Conservation (phyloP, 1,140 invertebrate species). For the Euwallacea fornicatus region DNA sequence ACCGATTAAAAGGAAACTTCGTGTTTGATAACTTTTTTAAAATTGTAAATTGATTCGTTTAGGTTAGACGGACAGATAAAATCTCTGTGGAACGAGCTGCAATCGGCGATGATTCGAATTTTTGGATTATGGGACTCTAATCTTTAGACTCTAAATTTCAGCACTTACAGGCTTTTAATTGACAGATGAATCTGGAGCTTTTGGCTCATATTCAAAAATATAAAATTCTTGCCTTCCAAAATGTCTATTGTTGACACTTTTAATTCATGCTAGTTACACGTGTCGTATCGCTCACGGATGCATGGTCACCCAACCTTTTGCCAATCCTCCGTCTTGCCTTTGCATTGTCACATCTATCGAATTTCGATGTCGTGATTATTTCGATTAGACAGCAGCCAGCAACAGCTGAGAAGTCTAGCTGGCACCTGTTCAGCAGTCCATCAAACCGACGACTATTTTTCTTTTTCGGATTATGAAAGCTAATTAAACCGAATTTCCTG, state of each 20-base stretch:
- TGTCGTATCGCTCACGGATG: conserved; percentile 5
- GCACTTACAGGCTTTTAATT: too few relatives aligned
- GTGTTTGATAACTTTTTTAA: too few relatives aligned
- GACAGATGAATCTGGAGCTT: too few relatives aligned
- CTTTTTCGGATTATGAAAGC: conserved; percentile 40
- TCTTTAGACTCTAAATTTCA: too few relatives aligned
- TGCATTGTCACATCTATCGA: conserved; percentile 24
- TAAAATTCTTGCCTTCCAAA: background rate
- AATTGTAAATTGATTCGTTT: too few relatives aligned
- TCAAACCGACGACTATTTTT: conserved; percentile 34
- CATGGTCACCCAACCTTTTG: background rate
- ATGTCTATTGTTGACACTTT: too few relatives aligned
- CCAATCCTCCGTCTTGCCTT: conserved; percentile 20
- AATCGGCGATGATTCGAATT: too few relatives aligned
- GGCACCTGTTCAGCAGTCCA: conserved; percentile 38
- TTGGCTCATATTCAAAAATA: too few relatives aligned
- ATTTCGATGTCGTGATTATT: conserved; percentile 28
- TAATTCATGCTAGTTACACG: background rate
- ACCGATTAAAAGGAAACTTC: too few relatives aligned
- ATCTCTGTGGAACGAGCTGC: too few relatives aligned
- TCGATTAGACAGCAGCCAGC: conserved; percentile 14
- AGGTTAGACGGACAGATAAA: too few relatives aligned
- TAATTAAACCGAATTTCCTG: conserved; percentile 39
- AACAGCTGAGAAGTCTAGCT: conserved; percentile 31
- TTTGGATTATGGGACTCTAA: too few relatives aligned